Percentiles rank a stretch among this genome's conserved stretches.
These are phyloP conservation scores for Myiothlypis coronata DNA, from an alignment of 2,797 vertebrate genomes.

Conservation along the genomic window DNA sequence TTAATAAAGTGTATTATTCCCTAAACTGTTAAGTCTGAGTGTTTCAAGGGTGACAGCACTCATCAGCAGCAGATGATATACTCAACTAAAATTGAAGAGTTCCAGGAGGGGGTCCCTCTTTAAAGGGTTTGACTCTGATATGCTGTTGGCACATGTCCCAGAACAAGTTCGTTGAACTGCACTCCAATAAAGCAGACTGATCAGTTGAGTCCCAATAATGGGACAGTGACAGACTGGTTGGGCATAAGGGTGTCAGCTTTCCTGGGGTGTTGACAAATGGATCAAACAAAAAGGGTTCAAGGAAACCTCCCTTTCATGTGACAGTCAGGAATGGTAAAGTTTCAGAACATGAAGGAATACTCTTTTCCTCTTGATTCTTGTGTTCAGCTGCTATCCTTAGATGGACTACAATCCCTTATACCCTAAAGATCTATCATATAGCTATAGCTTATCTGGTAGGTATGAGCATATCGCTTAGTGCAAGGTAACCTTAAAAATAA, in stretches of 20 bases:
- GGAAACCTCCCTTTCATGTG: not conserved
- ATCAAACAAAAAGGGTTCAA: not conserved
- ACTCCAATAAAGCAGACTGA: not conserved
- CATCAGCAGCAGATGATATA: not conserved
- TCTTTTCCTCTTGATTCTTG: not conserved
- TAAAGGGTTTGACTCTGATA: not conserved
- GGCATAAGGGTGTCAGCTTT: not conserved
- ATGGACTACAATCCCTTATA: not conserved
- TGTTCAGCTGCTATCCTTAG: not conserved
- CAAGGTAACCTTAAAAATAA: conserved; percentile 34
- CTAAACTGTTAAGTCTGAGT: not conserved
- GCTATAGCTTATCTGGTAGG: not conserved
- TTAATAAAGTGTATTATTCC: not conserved
- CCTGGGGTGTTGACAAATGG: not conserved
- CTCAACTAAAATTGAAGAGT: not conserved
- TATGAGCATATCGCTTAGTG: not conserved
- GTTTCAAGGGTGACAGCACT: not conserved
- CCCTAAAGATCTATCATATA: not conserved
- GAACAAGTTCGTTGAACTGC: not conserved
- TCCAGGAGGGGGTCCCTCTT: not conserved
- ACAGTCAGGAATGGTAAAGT: not conserved
- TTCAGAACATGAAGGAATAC: not conserved
- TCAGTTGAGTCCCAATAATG: not conserved
- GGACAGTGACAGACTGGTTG: not conserved
- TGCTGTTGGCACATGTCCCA: not conserved